Evolutionary conservation across 2,113 vertebrate genomes (phyloP).

Genomic region (Martes martes): DNA sequence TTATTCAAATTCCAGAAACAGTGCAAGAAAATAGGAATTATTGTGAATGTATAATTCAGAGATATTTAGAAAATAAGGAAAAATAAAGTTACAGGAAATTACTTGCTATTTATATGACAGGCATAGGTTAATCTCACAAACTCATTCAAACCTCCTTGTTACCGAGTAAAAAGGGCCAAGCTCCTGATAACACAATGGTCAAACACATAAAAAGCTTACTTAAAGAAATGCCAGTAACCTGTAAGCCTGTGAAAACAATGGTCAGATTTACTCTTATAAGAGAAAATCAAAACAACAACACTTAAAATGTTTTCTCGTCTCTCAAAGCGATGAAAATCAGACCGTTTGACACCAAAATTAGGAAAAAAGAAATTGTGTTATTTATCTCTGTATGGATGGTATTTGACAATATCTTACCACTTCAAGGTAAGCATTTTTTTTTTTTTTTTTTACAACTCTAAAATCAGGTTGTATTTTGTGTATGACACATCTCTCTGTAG

Average conservation of each 20-base stretch:
- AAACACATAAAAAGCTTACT: neutral
- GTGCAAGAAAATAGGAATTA: neutral
- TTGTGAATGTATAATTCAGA: neutral
- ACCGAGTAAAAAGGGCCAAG: neutral
- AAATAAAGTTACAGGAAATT: neutral
- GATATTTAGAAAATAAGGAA: neutral
- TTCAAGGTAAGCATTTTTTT: neutral
- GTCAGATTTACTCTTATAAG: neutral
- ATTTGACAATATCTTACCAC: neutral
- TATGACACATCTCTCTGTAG: neutral
- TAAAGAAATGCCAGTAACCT: neutral
- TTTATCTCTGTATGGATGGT: neutral
- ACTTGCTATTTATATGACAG: neutral
- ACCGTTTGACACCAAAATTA: neutral
- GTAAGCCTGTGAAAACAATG: neutral
- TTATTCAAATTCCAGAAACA: neutral
- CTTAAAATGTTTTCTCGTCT: neutral
- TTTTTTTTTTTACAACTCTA: neutral
- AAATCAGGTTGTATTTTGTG: neutral
- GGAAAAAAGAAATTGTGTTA: neutral
- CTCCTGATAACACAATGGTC: neutral
- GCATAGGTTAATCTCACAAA: neutral
- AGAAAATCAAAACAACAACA: neutral
- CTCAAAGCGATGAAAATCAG: neutral
- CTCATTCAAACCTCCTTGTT: neutral